These are phyloP conservation scores for Henricia sp. DNA, from an alignment of 53 echinoderm and acorn worm genomes.

Conservation along the genomic window DNA sequence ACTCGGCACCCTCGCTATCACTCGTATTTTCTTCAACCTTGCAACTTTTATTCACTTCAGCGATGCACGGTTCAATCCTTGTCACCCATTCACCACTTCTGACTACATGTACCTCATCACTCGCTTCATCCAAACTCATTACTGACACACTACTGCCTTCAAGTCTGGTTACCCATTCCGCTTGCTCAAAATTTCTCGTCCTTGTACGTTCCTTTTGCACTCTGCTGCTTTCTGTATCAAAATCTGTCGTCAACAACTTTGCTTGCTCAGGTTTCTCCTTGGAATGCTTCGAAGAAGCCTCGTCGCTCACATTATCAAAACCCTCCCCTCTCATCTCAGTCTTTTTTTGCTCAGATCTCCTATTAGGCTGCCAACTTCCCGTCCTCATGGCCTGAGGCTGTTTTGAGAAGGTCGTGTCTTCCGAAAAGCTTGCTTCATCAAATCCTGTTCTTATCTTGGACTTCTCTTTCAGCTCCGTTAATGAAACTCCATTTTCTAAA, in stretches of 20 bases:
- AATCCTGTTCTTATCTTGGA: background rate
- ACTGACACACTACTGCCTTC: no score
- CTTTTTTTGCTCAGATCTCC: no score
- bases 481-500: no score
- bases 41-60: background rate
- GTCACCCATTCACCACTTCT: background rate
- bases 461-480: background rate
- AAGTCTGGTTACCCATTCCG: background rate
- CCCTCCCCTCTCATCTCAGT: background rate
- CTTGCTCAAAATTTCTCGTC: background rate
- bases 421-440: background rate
- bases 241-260: background rate
- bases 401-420: no score
- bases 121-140: no score
- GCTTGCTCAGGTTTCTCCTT: no score
- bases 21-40: background rate
- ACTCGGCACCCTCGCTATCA: background rate
- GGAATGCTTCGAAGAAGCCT: background rate
- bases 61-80: background rate
- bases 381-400: background rate
- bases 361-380: background rate
- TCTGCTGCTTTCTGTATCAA: background rate
- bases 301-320: background rate
- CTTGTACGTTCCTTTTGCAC: background rate
- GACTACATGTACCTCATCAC: background rate